Percentiles rank a stretch among this genome's conserved stretches.
These are phyloP conservation scores for Tetragnatha montana DNA, from an alignment of 2,888 invertebrate species.

Conservation along the genomic window DNA sequence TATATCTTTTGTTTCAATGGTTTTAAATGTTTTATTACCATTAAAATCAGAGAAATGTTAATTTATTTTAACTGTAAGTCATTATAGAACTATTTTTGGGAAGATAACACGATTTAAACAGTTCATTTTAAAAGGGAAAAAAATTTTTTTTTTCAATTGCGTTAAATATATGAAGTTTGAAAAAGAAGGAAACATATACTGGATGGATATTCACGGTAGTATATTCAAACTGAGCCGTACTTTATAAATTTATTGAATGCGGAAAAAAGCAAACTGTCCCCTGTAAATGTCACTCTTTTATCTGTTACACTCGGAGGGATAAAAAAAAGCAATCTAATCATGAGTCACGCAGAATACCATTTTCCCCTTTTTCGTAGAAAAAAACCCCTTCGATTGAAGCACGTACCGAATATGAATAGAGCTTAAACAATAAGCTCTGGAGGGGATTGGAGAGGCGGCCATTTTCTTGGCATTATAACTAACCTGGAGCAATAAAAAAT, in stretches of 20 bases:
- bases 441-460: slow-evolving; percentile 64
- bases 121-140: too few relatives aligned
- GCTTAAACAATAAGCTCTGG: slow-evolving; percentile 69
- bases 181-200: too few relatives aligned
- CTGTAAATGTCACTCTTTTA: slow-evolving; percentile 56
- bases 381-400: slow-evolving; percentile 61
- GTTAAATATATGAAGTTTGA: too few relatives aligned
- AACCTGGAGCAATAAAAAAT: slow-evolving; percentile 67
- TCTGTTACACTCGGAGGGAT: slow-evolving; percentile 49
- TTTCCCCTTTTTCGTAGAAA: slow-evolving; percentile 46
- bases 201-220: background rate
- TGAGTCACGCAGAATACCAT: slow-evolving; percentile 56
- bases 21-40: too few relatives aligned
- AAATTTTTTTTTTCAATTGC: too few relatives aligned
- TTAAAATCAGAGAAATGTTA: too few relatives aligned
- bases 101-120: too few relatives aligned
- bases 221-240: slow-evolving; percentile 21
- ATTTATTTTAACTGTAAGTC: too few relatives aligned
- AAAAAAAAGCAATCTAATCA: slow-evolving; percentile 55
- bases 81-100: too few relatives aligned
- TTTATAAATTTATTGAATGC: slow-evolving; percentile 27
- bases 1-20: too few relatives aligned
- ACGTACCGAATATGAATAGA: slow-evolving; percentile 68
- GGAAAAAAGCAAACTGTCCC: slow-evolving; percentile 10
- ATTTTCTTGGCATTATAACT: slow-evolving; percentile 71